phyloP scores from a whole-genome alignment of 2,888 invertebrate species.

The Lepidocyrtinus sp. region DNA sequence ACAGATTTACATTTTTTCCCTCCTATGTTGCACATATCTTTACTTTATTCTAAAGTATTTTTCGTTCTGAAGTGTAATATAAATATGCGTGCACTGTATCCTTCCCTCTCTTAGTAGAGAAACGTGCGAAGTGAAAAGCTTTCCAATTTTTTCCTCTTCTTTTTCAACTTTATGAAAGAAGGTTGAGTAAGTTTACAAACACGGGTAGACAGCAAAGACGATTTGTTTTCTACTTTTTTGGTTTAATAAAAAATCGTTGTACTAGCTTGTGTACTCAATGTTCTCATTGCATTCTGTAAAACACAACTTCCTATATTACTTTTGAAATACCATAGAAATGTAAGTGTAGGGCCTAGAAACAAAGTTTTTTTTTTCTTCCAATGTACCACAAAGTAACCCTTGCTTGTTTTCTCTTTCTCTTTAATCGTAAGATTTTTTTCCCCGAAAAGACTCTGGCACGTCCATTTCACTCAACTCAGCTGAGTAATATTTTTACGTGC shows the following conservation, averaged over 20 bases:
- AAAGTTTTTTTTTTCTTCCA: not conserved
- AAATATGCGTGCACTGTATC: not conserved
- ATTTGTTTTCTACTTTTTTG: not conserved
- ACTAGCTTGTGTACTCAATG: not conserved
- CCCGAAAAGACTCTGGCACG: constrained; percentile 1
- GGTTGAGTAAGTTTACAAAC: constrained; percentile 11
- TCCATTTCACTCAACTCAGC: constrained; percentile 26
- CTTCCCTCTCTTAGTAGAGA: not conserved
- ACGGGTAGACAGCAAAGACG: not conserved
- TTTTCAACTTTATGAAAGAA: constrained; percentile 23
- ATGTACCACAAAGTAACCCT: not conserved
- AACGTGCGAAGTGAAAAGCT: constrained; percentile 32
- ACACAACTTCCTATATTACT: not conserved
- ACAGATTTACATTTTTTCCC: constrained; percentile 1
- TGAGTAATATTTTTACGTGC: not conserved
- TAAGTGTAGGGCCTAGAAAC: too few relatives aligned
- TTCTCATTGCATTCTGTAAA: not conserved
- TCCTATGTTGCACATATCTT: not conserved
- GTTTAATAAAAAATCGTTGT: not conserved
- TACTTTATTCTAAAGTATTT: not conserved
- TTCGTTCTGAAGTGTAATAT: not conserved
- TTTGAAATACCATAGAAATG: too few relatives aligned
- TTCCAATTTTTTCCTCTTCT: constrained; percentile 52
- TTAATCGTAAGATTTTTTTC: not conserved
- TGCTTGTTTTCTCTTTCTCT: not conserved